phyloP scores from a whole-genome alignment of 2,113 vertebrate species.

The Bungarus multicinctus region DNA sequence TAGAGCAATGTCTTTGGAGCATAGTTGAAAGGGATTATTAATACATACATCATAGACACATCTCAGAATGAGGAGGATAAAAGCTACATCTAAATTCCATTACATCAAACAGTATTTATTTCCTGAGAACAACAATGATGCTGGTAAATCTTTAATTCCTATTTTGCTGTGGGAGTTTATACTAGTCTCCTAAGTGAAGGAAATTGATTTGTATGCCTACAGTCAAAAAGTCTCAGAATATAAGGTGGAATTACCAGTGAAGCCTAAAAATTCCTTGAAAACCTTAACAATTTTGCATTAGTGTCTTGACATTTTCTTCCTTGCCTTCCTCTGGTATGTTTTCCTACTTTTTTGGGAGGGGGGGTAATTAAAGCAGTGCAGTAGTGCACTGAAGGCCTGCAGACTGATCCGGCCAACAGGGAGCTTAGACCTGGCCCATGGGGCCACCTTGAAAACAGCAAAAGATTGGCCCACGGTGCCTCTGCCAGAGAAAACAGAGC shows the following conservation, averaged over 20 bases:
- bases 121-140: neutral
- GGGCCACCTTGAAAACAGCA: too few species aligned
- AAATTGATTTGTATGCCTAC: neutral
- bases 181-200: neutral
- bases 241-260: neutral
- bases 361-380: neutral
- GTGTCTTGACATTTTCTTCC: neutral
- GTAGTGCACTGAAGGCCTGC: too few species aligned
- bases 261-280: neutral
- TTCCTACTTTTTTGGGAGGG: neutral
- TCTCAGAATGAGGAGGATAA: neutral
- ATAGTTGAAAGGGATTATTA: slow-evolving; percentile 2
- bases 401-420: too few species aligned
- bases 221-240: neutral
- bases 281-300: neutral
- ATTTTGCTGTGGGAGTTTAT: neutral
- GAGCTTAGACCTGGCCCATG: too few species aligned
- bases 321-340: neutral
- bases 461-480: too few species aligned
- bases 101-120: neutral
- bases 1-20: slow-evolving; percentile 12
- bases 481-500: too few species aligned
- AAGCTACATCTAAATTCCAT: neutral
- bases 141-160: neutral
- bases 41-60: slow-evolving; percentile 15